These are phyloP conservation scores for Agrilus cyanescens DNA, from an alignment of 2,888 invertebrate genomes.

Conservation along the genomic window DNA sequence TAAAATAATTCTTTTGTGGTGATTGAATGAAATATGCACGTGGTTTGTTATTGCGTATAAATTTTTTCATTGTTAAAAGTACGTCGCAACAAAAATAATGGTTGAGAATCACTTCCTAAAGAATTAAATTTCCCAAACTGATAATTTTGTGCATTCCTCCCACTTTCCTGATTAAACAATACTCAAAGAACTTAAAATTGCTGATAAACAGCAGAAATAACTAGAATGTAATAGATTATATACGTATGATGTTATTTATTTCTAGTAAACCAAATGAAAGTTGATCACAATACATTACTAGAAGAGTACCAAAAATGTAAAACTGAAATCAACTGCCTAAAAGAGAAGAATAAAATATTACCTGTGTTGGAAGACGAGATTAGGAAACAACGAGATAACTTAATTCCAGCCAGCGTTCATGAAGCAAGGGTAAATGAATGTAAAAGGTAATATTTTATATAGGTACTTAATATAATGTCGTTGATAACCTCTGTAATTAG, in stretches of 20 bases:
- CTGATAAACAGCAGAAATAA: too few species aligned
- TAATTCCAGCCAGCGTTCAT: conserved; percentile 53
- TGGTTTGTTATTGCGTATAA: too few species aligned
- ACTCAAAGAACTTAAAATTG: too few species aligned
- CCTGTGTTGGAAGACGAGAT: conserved; percentile 41
- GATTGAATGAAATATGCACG: too few species aligned
- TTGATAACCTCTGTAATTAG: not conserved
- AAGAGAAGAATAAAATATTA: conserved; percentile 46
- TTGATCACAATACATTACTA: conserved; percentile 52
- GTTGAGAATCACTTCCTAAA: too few species aligned
- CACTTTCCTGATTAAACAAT: too few species aligned
- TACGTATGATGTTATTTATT: conserved; percentile 11
- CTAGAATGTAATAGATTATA: not conserved
- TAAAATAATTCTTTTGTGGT: too few species aligned
- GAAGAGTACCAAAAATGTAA: conserved; percentile 48
- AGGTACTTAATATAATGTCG: not conserved
- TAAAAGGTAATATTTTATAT: conserved; percentile 39
- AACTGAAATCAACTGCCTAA: conserved; percentile 45
- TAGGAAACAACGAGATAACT: conserved; percentile 40
- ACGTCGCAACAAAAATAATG: too few species aligned
- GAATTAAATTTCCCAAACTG: too few species aligned
- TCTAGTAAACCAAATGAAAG: conserved; percentile 48
- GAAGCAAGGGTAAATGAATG: conserved; percentile 61
- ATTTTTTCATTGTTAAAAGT: too few species aligned
- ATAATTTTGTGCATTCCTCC: too few species aligned